These are phyloP conservation scores for Dryadula phaetusa DNA, from an alignment of 2,888 invertebrate species.

Conservation along the genomic window DNA sequence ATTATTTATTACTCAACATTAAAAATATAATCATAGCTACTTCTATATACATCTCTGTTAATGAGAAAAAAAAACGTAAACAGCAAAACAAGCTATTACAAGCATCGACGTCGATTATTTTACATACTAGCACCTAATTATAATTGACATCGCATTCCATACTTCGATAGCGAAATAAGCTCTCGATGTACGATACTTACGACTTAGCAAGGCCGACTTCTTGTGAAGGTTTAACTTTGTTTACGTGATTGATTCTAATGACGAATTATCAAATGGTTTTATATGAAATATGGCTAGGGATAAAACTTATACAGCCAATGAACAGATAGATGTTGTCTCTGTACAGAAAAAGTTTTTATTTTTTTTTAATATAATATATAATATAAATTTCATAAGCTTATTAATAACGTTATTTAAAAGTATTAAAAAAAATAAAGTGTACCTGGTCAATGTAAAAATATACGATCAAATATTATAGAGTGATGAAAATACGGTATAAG, in stretches of 20 bases:
- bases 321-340: not conserved
- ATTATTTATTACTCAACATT: not conserved
- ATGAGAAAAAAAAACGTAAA: conserved; percentile 15
- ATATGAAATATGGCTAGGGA: not conserved
- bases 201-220: conserved; percentile 37
- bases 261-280: conserved; percentile 4
- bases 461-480: too few relatives aligned
- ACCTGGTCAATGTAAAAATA: too few relatives aligned
- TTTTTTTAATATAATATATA: too few relatives aligned
- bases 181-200: conserved; percentile 32
- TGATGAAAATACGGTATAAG: too few relatives aligned
- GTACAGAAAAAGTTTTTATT: too few relatives aligned
- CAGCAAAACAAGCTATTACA: conserved; percentile 5
- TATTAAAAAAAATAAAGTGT: too few relatives aligned
- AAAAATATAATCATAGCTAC: not conserved
- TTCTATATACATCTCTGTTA: not conserved
- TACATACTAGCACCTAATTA: conserved; percentile 26
- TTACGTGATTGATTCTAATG: conserved; percentile 17
- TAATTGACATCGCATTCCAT: conserved; percentile 39
- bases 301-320: not conserved
- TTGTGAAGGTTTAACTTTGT: conserved; percentile 35
- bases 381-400: too few relatives aligned
- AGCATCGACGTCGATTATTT: conserved; percentile 9
- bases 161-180: conserved; percentile 31
- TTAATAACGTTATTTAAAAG: too few relatives aligned